phyloP scores from a whole-genome alignment of 2,888 invertebrate genomes.

The Smittia sp. region DNA sequence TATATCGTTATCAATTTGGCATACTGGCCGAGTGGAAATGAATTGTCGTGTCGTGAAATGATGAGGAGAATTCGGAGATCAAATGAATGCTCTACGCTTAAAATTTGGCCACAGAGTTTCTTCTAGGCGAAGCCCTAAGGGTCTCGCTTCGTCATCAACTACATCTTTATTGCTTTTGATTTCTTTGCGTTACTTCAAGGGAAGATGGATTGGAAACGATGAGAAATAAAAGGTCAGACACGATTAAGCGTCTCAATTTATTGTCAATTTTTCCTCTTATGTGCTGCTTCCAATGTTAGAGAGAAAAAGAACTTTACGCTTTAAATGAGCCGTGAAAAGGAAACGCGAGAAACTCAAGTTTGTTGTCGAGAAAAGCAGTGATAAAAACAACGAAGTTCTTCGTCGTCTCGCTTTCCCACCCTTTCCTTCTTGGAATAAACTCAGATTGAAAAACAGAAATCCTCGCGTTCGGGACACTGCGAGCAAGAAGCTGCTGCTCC shows the following conservation, averaged over 20 bases:
- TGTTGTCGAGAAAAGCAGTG: too few relatives aligned
- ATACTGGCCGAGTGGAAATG: neutral
- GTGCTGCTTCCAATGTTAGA: neutral
- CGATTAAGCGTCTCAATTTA: slow-evolving; percentile 22
- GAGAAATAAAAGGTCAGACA: slow-evolving; percentile 12
- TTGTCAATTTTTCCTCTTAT: slow-evolving; percentile 19
- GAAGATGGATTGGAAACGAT: slow-evolving; percentile 8
- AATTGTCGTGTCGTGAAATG: neutral
- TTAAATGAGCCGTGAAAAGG: slow-evolving; percentile 2
- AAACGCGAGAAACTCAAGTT: neutral
- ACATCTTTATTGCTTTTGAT: slow-evolving; percentile 21
- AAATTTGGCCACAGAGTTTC: slow-evolving; percentile 7
- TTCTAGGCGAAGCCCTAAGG: neutral
- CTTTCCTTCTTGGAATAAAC: neutral
- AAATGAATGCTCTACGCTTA: neutral
- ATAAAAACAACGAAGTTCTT: neutral
- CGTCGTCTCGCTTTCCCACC: neutral
- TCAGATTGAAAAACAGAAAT: neutral
- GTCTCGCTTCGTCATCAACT: slow-evolving; percentile 3
- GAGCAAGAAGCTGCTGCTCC: neutral
- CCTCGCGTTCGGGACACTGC: neutral
- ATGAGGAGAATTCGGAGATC: neutral
- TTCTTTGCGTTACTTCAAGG: slow-evolving; percentile 20
- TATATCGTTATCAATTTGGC: neutral
- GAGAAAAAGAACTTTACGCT: slow-evolving; percentile 2